Evolutionary conservation across 2,888 invertebrate genomes (phyloP).

Genomic region (Ormyrus labotus): DNA sequence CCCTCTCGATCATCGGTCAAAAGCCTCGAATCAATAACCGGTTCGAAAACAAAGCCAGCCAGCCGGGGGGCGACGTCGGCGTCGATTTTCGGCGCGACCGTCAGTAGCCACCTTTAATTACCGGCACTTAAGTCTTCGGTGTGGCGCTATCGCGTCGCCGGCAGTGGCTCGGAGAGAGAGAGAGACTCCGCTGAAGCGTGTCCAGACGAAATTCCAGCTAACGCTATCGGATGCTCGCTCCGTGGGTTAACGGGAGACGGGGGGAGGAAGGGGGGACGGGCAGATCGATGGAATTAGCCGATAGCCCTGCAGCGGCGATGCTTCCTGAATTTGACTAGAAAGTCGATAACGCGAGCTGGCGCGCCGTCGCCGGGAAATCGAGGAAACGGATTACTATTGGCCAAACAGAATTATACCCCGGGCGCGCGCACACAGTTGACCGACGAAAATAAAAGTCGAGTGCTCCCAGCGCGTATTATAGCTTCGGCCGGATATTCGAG

Average conservation of each 20-base stretch:
- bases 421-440: neutral
- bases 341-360: constrained; percentile 52
- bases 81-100: too few species aligned
- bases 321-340: constrained; percentile 54
- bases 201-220: constrained; percentile 34
- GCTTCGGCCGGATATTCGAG: too few species aligned
- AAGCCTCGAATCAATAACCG: too few species aligned
- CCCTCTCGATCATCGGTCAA: too few species aligned
- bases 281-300: constrained; percentile 55
- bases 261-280: neutral
- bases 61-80: too few species aligned
- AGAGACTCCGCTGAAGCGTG: constrained; percentile 26
- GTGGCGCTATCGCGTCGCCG: constrained; percentile 22
- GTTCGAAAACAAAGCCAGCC: too few species aligned
- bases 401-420: constrained; percentile 45
- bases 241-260: neutral
- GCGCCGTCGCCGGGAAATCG: constrained; percentile 30
- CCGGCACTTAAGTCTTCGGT: constrained; percentile 65
- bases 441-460: neutral
- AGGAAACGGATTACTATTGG: constrained; percentile 27
- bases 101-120: constrained; percentile 67
- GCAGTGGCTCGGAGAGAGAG: constrained; percentile 16
- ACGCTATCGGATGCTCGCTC: constrained; percentile 27
- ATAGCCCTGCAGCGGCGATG: constrained; percentile 24
- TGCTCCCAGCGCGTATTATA: too few species aligned